Base-by-base conservation (phyloP, 1,140 invertebrate species). In the Cydia splendana region DNA sequence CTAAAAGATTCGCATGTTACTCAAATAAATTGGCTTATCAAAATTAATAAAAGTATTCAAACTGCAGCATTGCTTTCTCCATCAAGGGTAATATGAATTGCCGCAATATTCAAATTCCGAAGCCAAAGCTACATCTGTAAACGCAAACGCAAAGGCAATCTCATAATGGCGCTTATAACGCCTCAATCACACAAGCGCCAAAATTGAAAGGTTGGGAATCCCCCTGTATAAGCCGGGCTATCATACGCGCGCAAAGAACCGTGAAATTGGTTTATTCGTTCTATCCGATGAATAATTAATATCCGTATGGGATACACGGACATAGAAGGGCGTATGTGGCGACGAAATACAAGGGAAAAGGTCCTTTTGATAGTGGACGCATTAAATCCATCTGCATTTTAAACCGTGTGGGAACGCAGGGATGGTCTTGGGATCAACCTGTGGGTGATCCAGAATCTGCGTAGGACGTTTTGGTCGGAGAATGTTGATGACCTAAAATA, bases 221-320 rank as follows among this genome's bases (percentile, higher is more conserved):
- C 30, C 24, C 74, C 85, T 83, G 84, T 86, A 87, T 81, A 82
- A 76, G 80, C 78, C 77, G 76, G 83, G 82, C 85, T 87, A 88
- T 88, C 89, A 89, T 90, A 88, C 87, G 88, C 78, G 86, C 75
- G 85, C 90, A 92, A 92, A 92, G 90, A 92, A 92, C 81, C 89
- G 86, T 92, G 90, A 92, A 92, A 92, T 92, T 91, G 89, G 87
- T 92, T 90, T 89, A 92, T 92, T 88, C 90, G 90, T 86, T 83
- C 84, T 85, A 90, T 86, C 89, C 89, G 88, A 92, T 92, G 90
- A 92, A 92, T 92, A 92, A 92, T 92, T 92, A 92, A 92, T 92
- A 92, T 87, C 82, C 57, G 20, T 62, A 62, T 62, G n/a, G 13
- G 13, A 4, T 12, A 62, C 20, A 12, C 7, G 57, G 18, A 62